phyloP scores from a whole-genome alignment of 92 coral and sea anemone species.

The Umimayanthus chanpuru region DNA sequence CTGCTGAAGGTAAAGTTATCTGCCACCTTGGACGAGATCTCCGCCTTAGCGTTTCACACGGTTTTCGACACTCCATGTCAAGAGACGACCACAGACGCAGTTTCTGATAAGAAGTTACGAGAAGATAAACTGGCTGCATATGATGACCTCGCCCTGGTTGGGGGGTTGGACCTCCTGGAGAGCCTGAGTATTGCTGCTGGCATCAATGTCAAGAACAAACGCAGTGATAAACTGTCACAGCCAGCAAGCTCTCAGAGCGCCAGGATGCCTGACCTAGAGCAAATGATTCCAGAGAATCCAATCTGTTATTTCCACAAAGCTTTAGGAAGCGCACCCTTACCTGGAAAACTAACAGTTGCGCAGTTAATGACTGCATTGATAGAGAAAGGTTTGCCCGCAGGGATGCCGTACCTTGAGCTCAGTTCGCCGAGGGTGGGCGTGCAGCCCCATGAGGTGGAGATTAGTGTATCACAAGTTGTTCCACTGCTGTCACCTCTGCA shows the following conservation, averaged over 20 bases:
- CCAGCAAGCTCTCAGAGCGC: constrained; percentile 43
- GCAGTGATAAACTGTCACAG: constrained; percentile 67
- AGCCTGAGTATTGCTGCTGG: constrained; percentile 83
- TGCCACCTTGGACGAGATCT: constrained; percentile 67
- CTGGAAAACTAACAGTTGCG: constrained; percentile 63
- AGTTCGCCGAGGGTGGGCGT: not conserved
- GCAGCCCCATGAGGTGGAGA: constrained; percentile 15
- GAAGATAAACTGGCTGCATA: constrained; percentile 74
- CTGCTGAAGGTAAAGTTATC: constrained; percentile 71
- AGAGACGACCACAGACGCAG: constrained; percentile 58
- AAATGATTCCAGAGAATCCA: constrained; percentile 50
- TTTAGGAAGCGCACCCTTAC: constrained; percentile 66
- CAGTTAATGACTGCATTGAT: constrained; percentile 70
- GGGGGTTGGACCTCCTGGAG: constrained; percentile 72
- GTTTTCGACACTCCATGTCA: constrained; percentile 38
- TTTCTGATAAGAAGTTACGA: constrained; percentile 49
- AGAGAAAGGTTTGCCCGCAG: constrained; percentile 73
- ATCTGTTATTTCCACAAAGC: constrained; percentile 57
- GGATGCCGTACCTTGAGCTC: constrained; percentile 70
- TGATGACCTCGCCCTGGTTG: constrained; percentile 65
- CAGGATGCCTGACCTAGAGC: constrained; percentile 49
- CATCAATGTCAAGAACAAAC: constrained; percentile 87
- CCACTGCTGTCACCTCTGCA: constrained; percentile 78
- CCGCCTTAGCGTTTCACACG: constrained; percentile 57
- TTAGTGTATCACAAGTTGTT: not conserved